Evolutionary conservation across 2,888 invertebrate genomes (phyloP).

Genomic region (Cantharis rustica): DNA sequence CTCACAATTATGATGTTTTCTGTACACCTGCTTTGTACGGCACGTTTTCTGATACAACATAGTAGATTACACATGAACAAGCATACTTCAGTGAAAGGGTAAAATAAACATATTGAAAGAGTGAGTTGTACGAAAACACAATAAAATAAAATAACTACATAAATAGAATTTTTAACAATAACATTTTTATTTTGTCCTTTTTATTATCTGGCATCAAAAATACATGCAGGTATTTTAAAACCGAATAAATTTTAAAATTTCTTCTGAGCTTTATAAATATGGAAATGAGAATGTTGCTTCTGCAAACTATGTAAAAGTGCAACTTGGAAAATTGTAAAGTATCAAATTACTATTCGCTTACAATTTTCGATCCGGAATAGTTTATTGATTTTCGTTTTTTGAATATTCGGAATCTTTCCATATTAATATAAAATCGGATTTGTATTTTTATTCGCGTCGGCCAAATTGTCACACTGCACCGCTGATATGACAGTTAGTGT

Average conservation of each 20-base stretch:
- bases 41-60: slow-evolving; percentile 19
- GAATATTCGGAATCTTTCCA: neutral
- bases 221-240: neutral
- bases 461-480: neutral
- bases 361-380: neutral
- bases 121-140: neutral
- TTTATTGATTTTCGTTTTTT: neutral
- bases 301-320: neutral
- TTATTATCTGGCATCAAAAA: neutral
- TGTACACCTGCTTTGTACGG: slow-evolving; percentile 19
- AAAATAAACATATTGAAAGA: neutral
- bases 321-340: neutral
- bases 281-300: neutral
- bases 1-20: slow-evolving; percentile 21
- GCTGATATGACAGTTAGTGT: neutral
- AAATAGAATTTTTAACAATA: neutral
- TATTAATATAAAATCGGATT: neutral
- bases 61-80: neutral
- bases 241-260: neutral
- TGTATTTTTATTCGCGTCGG: neutral
- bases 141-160: neutral
- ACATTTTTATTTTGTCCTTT: neutral
- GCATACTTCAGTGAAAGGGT: neutral
- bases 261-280: neutral
- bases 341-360: neutral